Conservation (phyloP, 2,797 vertebrate species). For the Chanos chanos region DNA sequence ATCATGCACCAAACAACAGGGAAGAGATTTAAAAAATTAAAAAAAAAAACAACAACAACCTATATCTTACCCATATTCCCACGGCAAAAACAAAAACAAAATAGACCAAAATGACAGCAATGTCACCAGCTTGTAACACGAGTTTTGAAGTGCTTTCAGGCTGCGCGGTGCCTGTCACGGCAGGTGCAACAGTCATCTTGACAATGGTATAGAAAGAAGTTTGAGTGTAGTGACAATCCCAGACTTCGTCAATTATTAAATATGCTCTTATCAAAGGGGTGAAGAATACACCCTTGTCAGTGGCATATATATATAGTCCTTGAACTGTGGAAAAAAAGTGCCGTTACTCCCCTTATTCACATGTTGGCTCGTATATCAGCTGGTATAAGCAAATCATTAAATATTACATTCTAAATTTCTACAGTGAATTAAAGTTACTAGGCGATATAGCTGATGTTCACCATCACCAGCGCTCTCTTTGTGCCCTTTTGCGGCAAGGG, state of each 20-base stretch:
- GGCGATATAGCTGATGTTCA: no score
- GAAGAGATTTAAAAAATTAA: no score
- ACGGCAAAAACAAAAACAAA: conserved; percentile 51
- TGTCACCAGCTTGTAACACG: conserved; percentile 72
- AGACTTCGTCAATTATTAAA: conserved; percentile 65
- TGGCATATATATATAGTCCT: conserved; percentile 45
- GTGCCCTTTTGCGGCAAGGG: no score
- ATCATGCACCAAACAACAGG: no score
- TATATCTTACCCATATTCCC: neutral
- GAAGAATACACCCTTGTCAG: conserved; percentile 42
- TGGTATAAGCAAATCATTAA: no score
- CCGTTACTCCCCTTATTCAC: no score
- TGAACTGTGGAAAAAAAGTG: no score
- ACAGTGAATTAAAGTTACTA: no score
- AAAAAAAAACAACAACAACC: neutral
- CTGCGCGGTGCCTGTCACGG: conserved; percentile 4
- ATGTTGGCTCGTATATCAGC: no score
- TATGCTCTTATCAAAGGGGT: conserved; percentile 36
- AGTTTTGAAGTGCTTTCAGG: conserved; percentile 27
- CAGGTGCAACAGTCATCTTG: conserved; percentile 42
- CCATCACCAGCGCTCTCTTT: no score
- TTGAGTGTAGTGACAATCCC: conserved; percentile 51
- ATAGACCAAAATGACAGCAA: conserved; percentile 79
- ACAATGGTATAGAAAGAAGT: conserved; percentile 22
- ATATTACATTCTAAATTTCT: no score